A percentile compares a stretch with the other conserved stretches of the same genome.
These are phyloP conservation scores for Saimiri boliviensis DNA, from an alignment of 2,113 vertebrate genomes.

Conservation along the genomic window DNA sequence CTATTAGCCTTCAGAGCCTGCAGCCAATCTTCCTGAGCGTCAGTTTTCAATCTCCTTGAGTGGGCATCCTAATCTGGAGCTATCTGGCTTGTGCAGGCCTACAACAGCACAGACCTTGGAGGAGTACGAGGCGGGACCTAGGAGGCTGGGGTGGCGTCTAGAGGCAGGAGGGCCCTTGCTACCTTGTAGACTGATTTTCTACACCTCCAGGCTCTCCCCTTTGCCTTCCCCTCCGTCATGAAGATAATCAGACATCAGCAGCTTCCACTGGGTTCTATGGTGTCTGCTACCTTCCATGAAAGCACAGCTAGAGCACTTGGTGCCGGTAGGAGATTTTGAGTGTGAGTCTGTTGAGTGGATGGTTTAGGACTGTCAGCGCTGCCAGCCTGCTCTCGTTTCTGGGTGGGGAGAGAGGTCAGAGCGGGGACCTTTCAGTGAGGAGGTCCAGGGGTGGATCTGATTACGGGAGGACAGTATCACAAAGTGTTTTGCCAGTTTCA, in stretches of 20 bases:
- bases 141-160: not conserved
- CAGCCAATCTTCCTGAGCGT: slow-evolving; percentile 52
- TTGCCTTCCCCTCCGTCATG: not conserved
- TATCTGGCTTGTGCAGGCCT: not conserved
- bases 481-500: not conserved
- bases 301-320: not conserved
- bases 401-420: not conserved
- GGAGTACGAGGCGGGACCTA: not conserved
- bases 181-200: not conserved
- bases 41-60: slow-evolving; percentile 37
- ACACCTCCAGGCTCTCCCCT: not conserved
- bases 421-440: not conserved
- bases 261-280: not conserved
- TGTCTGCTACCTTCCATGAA: not conserved
- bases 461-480: not conserved
- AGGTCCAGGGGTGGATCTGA: not conserved
- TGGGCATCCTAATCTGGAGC: not conserved
- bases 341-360: not conserved
- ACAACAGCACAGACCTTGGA: not conserved
- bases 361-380: not conserved
- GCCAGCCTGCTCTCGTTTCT: not conserved
- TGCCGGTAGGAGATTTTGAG: not conserved
- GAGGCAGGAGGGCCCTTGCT: not conserved
- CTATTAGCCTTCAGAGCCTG: not conserved
- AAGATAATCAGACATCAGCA: not conserved